phyloP scores from a whole-genome alignment of 2,797 vertebrate genomes.

The Clarias pachynema region DNA sequence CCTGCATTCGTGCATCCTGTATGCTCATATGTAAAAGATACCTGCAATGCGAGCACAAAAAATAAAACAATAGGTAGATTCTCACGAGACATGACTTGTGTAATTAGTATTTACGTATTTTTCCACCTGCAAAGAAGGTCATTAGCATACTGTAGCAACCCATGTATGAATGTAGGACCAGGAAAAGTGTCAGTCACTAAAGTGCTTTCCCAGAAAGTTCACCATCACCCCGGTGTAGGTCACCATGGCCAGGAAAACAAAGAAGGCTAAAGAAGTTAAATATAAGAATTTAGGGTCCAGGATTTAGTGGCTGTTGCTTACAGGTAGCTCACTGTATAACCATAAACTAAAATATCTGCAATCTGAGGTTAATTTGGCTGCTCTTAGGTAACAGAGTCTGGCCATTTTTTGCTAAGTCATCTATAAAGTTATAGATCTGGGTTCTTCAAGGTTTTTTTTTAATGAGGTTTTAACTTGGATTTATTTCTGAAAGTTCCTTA shows the following conservation, averaged over 20 bases:
- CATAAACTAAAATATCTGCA: background rate
- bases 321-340: background rate
- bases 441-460: background rate
- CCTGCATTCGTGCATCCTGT: slow-evolving; percentile 86
- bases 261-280: slow-evolving; percentile 71
- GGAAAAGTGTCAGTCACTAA: slow-evolving; percentile 89
- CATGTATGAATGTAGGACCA: slow-evolving; percentile 91
- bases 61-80: background rate
- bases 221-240: slow-evolving; percentile 88
- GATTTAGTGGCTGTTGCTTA: background rate
- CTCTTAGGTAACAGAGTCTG: background rate
- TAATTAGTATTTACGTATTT: background rate
- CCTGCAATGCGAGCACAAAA: slow-evolving; percentile 67
- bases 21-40: slow-evolving; percentile 91
- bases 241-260: slow-evolving; percentile 86
- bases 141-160: slow-evolving; percentile 82
- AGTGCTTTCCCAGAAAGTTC: slow-evolving; percentile 86
- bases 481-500: background rate
- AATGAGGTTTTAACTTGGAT: background rate
- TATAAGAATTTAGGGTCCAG: background rate
- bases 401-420: background rate
- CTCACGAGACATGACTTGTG: background rate
- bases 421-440: background rate
- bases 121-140: slow-evolving; percentile 87
- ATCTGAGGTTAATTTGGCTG: background rate